Conservation (phyloP, 2,797 vertebrate species). For the Tenualosa ilisha region DNA sequence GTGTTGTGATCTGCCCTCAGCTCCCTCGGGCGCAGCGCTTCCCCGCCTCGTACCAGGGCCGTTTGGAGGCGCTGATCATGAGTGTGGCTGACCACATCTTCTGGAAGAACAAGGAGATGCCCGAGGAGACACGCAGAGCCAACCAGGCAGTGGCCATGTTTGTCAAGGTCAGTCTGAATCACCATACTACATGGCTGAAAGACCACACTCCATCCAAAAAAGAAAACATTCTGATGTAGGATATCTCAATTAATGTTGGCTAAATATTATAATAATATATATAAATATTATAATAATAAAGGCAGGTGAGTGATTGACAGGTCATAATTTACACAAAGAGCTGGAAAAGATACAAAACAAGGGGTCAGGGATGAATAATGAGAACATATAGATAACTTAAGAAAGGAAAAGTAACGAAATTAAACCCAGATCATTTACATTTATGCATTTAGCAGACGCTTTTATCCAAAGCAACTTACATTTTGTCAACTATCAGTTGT, state of each 20-base stretch:
- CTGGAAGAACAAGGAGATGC: constrained; percentile 88
- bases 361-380: neutral
- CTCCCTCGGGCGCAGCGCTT: constrained; percentile 87
- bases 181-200: constrained; percentile 70
- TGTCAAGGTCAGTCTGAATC: constrained; percentile 81
- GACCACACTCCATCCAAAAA: no score
- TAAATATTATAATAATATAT: no score
- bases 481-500: no score
- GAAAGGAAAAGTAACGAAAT: neutral
- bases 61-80: constrained; percentile 88
- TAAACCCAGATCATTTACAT: neutral
- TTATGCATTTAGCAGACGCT: no score
- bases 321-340: no score
- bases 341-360: no score
- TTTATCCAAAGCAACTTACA: no score
- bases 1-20: constrained; percentile 61
- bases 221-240: no score
- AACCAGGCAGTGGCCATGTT: constrained; percentile 89
- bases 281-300: no score
- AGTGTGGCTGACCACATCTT: constrained; percentile 87
- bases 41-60: constrained; percentile 86
- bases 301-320: no score
- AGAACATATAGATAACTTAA: neutral
- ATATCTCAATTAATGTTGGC: no score
- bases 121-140: constrained; percentile 89